These are phyloP conservation scores for Exocentrus adspersus DNA, from an alignment of 2,888 invertebrate genomes.

Conservation along the genomic window DNA sequence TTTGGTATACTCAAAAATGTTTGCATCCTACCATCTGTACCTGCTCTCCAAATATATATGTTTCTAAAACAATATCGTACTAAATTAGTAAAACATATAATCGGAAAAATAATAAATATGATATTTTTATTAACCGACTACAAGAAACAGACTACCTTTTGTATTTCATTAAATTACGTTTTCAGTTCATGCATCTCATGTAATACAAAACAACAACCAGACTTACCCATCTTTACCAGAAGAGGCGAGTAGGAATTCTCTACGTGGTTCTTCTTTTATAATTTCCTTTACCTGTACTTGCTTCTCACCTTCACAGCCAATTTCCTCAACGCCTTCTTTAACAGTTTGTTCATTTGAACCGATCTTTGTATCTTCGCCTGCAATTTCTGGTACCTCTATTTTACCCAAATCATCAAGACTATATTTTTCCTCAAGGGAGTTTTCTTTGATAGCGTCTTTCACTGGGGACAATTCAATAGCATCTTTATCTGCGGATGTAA, in stretches of 20 bases:
- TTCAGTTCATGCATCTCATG: too few relatives aligned
- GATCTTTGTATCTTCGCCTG: background rate
- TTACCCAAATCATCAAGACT: background rate
- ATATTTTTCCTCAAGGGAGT: background rate
- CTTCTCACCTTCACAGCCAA: conserved; percentile 21
- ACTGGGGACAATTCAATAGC: background rate
- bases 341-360: background rate
- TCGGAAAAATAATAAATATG: too few relatives aligned
- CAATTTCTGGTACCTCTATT: background rate
- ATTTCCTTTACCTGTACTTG: conserved; percentile 20
- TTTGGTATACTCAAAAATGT: conserved; percentile 57
- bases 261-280: conserved; percentile 50
- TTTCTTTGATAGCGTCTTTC: background rate
- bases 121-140: too few relatives aligned
- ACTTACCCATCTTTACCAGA: conserved; percentile 73
- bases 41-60: conserved; percentile 73
- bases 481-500: background rate
- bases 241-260: conserved; percentile 73
- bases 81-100: conserved; percentile 16
- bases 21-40: conserved; percentile 69
- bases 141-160: too few relatives aligned
- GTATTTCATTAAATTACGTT: too few relatives aligned
- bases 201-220: too few relatives aligned
- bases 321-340: background rate
- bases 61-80: conserved; percentile 57